phyloP scores from a whole-genome alignment of 2,797 vertebrate species.

The Serranus cabrilla region DNA sequence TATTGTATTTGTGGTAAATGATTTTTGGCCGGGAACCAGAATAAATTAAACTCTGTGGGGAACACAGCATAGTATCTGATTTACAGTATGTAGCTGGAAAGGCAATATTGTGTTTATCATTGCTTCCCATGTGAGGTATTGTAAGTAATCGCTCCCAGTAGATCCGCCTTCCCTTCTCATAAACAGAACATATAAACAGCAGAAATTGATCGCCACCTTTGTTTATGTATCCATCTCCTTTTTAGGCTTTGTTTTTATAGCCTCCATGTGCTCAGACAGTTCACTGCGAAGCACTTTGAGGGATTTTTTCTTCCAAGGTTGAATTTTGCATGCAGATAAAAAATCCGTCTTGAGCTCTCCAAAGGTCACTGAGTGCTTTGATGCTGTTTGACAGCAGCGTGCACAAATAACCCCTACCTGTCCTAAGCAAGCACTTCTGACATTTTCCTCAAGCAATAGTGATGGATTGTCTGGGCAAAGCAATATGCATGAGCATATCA shows the following conservation, averaged over 20 bases:
- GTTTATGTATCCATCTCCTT: constrained; percentile 47
- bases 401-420: constrained; percentile 61
- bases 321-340: constrained; percentile 66
- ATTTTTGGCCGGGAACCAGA: constrained; percentile 68
- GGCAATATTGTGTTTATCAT: constrained; percentile 68
- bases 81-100: constrained; percentile 64
- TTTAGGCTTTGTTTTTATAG: constrained; percentile 38
- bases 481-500: constrained; percentile 49
- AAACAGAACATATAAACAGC: constrained; percentile 55
- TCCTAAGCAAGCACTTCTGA: constrained; percentile 60
- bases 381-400: constrained; percentile 67
- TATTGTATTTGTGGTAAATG: constrained; percentile 64
- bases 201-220: constrained; percentile 35
- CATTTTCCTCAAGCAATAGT: constrained; percentile 55
- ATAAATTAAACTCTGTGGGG: constrained; percentile 61
- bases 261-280: constrained; percentile 2
- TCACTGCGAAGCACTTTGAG: constrained; percentile 16
- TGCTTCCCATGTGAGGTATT: constrained; percentile 50
- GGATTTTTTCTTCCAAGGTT: constrained; percentile 46
- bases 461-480: constrained; percentile 59
- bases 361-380: constrained; percentile 71
- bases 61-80: constrained; percentile 60
- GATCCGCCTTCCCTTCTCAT: constrained; percentile 36
- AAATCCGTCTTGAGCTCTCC: constrained; percentile 53
- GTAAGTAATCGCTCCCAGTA: constrained; percentile 57